These are phyloP conservation scores for Sericinus montela DNA, from an alignment of 2,888 invertebrate genomes.

Conservation along the genomic window DNA sequence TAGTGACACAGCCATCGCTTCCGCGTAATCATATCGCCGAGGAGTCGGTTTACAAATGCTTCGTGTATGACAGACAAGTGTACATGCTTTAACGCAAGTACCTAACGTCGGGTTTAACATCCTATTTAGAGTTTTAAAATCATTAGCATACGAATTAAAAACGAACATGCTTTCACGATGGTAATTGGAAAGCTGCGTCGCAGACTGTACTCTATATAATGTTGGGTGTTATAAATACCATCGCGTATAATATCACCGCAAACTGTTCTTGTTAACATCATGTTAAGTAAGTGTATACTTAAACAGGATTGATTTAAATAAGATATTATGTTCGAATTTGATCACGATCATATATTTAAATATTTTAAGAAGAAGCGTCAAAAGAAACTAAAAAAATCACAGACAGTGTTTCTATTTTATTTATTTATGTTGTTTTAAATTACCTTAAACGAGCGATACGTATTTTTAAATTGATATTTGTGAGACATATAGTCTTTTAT, in stretches of 20 bases:
- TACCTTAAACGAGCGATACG: neutral
- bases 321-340: too few relatives aligned
- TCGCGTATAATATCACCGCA: neutral
- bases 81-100: neutral
- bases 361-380: too few relatives aligned
- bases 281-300: neutral
- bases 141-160: neutral
- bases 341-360: too few relatives aligned
- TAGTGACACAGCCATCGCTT: constrained; percentile 18
- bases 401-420: neutral
- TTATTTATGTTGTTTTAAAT: neutral
- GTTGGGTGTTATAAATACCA: neutral
- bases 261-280: neutral
- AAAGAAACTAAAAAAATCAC: too few relatives aligned
- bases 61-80: constrained; percentile 6
- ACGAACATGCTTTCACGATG: neutral
- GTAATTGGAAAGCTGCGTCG: neutral
- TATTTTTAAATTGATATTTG: neutral
- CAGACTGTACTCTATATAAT: neutral
- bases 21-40: constrained; percentile 21
- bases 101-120: neutral
- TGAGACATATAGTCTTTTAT: neutral
- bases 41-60: constrained; percentile 20
- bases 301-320: neutral
- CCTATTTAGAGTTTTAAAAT: neutral